Percentiles rank a stretch among this genome's conserved stretches.
These are phyloP conservation scores for Epinotia demarniana DNA, from an alignment of 2,888 invertebrate species.

Conservation along the genomic window DNA sequence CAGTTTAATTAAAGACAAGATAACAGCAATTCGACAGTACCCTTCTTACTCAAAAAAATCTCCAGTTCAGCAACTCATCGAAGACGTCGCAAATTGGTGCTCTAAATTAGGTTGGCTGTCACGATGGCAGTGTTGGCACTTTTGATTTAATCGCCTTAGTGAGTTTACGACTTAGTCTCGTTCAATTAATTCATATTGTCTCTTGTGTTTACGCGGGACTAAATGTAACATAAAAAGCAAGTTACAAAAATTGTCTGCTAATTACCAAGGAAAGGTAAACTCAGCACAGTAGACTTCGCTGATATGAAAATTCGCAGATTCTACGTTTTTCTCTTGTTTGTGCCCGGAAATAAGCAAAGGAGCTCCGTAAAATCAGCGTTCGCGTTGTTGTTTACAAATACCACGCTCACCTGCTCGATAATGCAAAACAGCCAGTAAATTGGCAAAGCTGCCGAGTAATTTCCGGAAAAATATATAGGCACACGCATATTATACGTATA, in stretches of 20 bases:
- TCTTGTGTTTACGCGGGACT: too few relatives aligned
- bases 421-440: slow-evolving; percentile 24
- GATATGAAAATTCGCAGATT: background rate
- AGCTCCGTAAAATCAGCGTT: background rate
- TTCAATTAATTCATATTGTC: too few relatives aligned
- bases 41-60: too few relatives aligned
- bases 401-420: slow-evolving; percentile 18
- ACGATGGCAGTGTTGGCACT: too few relatives aligned
- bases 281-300: background rate
- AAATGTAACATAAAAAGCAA: too few relatives aligned
- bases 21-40: too few relatives aligned
- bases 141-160: too few relatives aligned
- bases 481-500: slow-evolving; percentile 5
- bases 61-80: too few relatives aligned
- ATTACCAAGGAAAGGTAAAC: background rate
- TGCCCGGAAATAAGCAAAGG: background rate
- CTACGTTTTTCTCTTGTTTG: background rate
- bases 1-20: too few relatives aligned
- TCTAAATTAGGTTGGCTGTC: too few relatives aligned
- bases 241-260: background rate
- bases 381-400: slow-evolving; percentile 12
- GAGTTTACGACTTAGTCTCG: too few relatives aligned
- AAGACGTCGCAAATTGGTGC: too few relatives aligned
- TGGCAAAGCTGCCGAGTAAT: slow-evolving; percentile 19
- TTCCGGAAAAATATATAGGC: slow-evolving; percentile 27